phyloP scores from a whole-genome alignment of 2,888 invertebrate genomes.

The Pecten maximus region DNA sequence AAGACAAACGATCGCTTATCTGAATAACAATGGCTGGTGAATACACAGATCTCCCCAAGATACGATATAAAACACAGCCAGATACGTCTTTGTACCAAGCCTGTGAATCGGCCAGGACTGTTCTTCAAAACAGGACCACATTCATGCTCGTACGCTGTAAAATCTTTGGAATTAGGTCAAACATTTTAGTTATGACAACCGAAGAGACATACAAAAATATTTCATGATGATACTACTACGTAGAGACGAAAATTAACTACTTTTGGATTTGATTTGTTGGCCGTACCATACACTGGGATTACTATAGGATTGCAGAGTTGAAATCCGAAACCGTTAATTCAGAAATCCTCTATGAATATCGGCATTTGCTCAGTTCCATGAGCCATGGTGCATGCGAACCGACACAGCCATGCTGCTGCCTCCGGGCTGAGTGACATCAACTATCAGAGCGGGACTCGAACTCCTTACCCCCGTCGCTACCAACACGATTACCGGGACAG shows the following conservation, averaged over 20 bases:
- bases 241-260: neutral
- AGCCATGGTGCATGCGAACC: neutral
- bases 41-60: neutral
- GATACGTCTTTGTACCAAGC: neutral
- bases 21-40: neutral
- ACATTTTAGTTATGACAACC: constrained; percentile 3
- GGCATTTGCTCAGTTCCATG: neutral
- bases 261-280: neutral
- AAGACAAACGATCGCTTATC: neutral
- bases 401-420: neutral
- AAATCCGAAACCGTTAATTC: neutral
- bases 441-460: neutral
- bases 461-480: neutral
- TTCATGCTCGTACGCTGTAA: neutral
- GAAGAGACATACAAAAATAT: neutral
- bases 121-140: neutral
- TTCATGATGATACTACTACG: neutral
- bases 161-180: neutral
- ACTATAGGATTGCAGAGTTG: neutral
- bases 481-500: neutral
- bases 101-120: neutral
- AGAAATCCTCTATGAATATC: neutral
- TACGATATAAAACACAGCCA: neutral
- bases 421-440: neutral
- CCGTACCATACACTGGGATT: neutral